Evolutionary conservation across 2,797 vertebrate species (phyloP).

Genomic region (Epinephelus coioides): DNA sequence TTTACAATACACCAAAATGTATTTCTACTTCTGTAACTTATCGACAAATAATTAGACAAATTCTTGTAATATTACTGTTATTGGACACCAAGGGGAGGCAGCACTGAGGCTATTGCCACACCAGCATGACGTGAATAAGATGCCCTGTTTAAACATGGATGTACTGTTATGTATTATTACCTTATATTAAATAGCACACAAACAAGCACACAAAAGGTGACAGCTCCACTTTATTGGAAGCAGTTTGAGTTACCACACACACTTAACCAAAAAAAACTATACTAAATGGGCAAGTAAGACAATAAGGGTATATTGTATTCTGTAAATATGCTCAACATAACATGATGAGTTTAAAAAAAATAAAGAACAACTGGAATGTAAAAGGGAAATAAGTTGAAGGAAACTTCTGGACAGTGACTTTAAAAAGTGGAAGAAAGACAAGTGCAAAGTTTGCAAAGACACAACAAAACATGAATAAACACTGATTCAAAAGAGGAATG

Average conservation of each 20-base stretch:
- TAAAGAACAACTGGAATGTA: constrained; percentile 8
- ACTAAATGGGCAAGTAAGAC: neutral
- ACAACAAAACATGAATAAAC: neutral
- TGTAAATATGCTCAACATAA: neutral
- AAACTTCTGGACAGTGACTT: neutral
- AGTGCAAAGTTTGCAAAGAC: constrained; percentile 14
- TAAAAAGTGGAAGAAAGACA: constrained; percentile 12
- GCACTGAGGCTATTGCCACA: neutral
- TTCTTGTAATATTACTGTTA: neutral
- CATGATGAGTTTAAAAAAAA: neutral
- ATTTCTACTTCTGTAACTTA: neutral
- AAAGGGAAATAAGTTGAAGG: neutral
- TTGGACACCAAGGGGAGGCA: neutral
- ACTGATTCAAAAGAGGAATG: neutral
- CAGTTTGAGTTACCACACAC: neutral
- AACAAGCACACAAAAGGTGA: neutral
- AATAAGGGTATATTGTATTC: neutral
- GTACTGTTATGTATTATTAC: neutral
- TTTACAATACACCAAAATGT: neutral
- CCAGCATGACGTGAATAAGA: neutral
- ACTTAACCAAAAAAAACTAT: neutral
- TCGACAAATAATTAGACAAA: neutral
- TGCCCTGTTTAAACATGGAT: neutral
- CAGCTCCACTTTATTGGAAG: constrained; percentile 20
- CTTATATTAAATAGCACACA: neutral